Base-by-base conservation (phyloP, 2,113 vertebrate genomes). In the Tachysurus vachellii region DNA sequence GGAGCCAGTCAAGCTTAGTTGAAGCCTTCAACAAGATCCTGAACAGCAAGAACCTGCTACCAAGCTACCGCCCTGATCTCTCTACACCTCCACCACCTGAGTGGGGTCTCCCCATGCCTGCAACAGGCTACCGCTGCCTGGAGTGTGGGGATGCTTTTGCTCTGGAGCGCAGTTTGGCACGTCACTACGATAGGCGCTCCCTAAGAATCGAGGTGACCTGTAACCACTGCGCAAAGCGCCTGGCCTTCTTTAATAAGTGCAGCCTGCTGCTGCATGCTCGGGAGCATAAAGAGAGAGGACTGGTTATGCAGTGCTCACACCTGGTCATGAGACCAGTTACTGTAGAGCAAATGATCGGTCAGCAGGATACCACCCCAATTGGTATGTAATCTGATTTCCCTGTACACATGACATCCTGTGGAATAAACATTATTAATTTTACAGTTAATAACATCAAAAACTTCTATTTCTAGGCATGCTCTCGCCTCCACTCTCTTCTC, bases 191-290 rank as follows among this genome's bases (percentile, higher is more conserved):
- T 87, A 95, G 98, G 1, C 96, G 98, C 16, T 99, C 98, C 77
- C 95, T 99, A 94, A 95, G 97, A 86, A 98, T 99, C 0, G 98
- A 99, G 92, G 98, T 99, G 61, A 99, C 98, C 54, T 99, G 98
- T 91, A 99, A 98, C 91, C 98, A 99, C 94, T 99, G 98, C 42
- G 95, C 96, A 92, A 97, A 97, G 61, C 96, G 98, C 17, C 90
- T 99, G 62, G 97, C 97, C 75, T 99, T 99, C 93, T 99, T 98
- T 94, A 99, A 99, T 95, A 99, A 99, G 92, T 99, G 98, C 94
- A 99, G 98, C 83, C 91, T 99, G 81, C 95, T 99, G 0, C 91
- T 99, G 57, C 98, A 99, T 0, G 98, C 98, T 19, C 95, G 98
- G 0, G 98, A 99, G 91, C 98, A 99, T 95, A 99, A 99, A 94